A percentile compares a stretch with the other conserved stretches of the same genome.
These are phyloP conservation scores for Oreochromis mossambicus DNA, from an alignment of 2,797 vertebrate species.

Conservation along the genomic window DNA sequence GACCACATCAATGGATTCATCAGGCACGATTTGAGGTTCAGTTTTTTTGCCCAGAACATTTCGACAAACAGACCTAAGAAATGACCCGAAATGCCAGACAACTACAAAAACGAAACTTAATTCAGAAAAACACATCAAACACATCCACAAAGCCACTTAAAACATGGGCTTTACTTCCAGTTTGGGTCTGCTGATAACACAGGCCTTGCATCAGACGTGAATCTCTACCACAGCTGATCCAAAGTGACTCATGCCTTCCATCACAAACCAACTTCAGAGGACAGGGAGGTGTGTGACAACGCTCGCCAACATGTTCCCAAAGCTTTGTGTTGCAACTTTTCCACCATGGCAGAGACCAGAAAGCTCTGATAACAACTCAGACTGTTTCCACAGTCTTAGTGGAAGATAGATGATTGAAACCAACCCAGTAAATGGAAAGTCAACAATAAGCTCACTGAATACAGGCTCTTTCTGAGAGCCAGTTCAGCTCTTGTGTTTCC, in stretches of 20 bases:
- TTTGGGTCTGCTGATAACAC: neutral
- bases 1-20: neutral
- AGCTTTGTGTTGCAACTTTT: slow-evolving; percentile 14
- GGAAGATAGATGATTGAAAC: neutral
- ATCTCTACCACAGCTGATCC: neutral
- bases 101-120: neutral
- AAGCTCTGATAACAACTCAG: slow-evolving; percentile 32
- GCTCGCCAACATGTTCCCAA: slow-evolving; percentile 37
- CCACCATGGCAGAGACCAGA: slow-evolving; percentile 18
- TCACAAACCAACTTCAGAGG: neutral
- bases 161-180: neutral
- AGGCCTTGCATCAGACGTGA: neutral
- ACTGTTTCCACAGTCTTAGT: slow-evolving; percentile 20
- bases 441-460: neutral
- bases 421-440: neutral
- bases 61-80: fast-evolving
- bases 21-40: fast-evolving
- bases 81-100: fast-evolving
- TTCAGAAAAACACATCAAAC: neutral
- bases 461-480: neutral
- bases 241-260: slow-evolving; percentile 20
- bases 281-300: slow-evolving; percentile 50
- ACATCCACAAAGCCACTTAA: neutral
- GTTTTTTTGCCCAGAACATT: fast-evolving
- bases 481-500: neutral